Conservation (phyloP, 2,888 invertebrate species). For the Pheosia tremula region DNA sequence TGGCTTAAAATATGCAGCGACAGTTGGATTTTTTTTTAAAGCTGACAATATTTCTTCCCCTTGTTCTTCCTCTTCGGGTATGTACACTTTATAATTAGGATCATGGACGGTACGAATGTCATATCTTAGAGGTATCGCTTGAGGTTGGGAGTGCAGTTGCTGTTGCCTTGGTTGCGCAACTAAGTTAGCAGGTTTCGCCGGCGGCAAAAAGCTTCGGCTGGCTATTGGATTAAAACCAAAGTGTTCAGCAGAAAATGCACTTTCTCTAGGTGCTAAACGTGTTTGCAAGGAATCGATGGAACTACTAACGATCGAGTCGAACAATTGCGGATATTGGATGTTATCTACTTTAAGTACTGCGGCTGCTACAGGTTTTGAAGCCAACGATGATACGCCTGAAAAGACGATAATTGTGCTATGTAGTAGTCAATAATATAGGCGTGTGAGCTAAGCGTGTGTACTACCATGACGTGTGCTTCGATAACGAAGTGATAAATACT, state of each 20-base stretch:
- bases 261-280: conserved; percentile 69
- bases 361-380: conserved; percentile 73
- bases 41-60: conserved; percentile 72
- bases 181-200: conserved; percentile 63
- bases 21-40: conserved; percentile 75
- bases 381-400: conserved; percentile 77
- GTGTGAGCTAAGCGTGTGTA: conserved; percentile 16
- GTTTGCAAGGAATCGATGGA: conserved; percentile 76
- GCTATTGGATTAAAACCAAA: conserved; percentile 80
- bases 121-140: conserved; percentile 63
- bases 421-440: conserved; percentile 18
- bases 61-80: conserved; percentile 72
- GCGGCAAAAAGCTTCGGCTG: conserved; percentile 70
- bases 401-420: conserved; percentile 47
- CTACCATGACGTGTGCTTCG: conserved; percentile 11
- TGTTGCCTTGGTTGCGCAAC: conserved; percentile 57
- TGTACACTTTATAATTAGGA: conserved; percentile 77
- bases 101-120: conserved; percentile 78
- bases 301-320: conserved; percentile 79
- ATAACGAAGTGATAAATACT: conserved; percentile 1
- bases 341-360: conserved; percentile 77
- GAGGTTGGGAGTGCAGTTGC: conserved; percentile 39
- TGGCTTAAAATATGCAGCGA: conserved; percentile 76
- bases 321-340: conserved; percentile 74
- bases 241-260: conserved; percentile 69